Evolutionary conservation across 2,888 invertebrate species (phyloP), one percentile per base, ranked within the genome.

Genomic region (Beris chalybata): DNA sequence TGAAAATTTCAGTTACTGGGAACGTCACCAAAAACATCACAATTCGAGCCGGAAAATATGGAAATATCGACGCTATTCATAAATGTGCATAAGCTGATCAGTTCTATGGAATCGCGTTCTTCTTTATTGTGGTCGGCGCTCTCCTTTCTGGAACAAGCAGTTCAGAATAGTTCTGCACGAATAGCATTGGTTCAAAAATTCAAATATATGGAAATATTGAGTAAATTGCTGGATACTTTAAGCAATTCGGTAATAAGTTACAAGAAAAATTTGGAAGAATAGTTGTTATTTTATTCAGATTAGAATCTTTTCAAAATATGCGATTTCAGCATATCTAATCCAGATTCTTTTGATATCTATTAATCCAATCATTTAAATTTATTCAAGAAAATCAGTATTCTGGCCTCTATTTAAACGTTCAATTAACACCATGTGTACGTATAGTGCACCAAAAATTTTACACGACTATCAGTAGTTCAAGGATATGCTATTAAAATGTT

Each of bases 111-210:
- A 29, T 71, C 70, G 0, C 78, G 79, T 7, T 70, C 74, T 0
- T 80, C 79, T 59, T 73, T 74, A 0, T 54, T 79, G 59, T 80
- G 80, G 80, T 71, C 76, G 6, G 77, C 78, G 53, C 73, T 80
- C 1, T 67, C 72, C 0, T 71, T 79, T 15, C 65, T 79, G 47
- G 78, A 79, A 66, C 77, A 79, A 67, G 76, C 76, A 44, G 73
- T 75, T 5, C 75, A 76, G 29, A 79, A 78, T 68, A 64, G 76
- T 44, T 74, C 74, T 47, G 75, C 76, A 3, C 76, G 79, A 1
- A 67, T 64, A 4, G 74, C 77, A 0, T 72, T 80, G 30, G 77
- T 80, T 0, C 53, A 70, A 11, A 74, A 78, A 47, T 79, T 75
- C 71, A 76, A 79, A 55, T 80, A 75, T 69, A 74, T 80, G 22